Evolutionary conservation across 2,113 vertebrate species (phyloP), one percentile per base, ranked within the genome.

Genomic region (Otocyon megalotis): DNA sequence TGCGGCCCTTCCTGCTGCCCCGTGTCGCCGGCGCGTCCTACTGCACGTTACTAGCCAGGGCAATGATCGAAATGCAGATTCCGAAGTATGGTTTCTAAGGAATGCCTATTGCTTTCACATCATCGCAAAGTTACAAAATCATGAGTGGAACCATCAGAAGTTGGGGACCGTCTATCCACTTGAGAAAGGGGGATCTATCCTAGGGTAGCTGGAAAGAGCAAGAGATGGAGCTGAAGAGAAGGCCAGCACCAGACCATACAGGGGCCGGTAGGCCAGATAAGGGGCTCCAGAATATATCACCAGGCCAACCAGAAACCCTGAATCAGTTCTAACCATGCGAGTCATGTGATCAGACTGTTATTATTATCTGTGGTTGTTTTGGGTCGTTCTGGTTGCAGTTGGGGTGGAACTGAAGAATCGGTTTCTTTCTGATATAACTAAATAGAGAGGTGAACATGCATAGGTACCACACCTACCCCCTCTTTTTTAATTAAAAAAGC

Each of bases 21-120:
- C 9, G 17, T 0, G 8, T 17, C 16, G 4, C 67, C 17, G 1
- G 16, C 19, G 32, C 17, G 17, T 19, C 32, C 4, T 17, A 20
- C 32, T 19, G 17, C 67, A 35, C 19, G 1, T 19, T 10, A 20
- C 32, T 4, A 69, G 8, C 67, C 32, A 69, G 32, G 67, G 65
- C 19, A 16, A 35, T 17, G 12, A 20, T 10, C 17, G 20, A 67
- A 35, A 69, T 35, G 67, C 32, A 35, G 20, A 19, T 35, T 35
- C 14, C 3, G 0, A 35, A 19, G 67, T 69, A 19, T 4, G n/a
- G 17, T 35, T 69, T 69, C 67, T 69, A 35, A 8, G 17, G 67
- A 19, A 69, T 19, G 67, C 67, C 19, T 69, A 19, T 10, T 69
- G 32, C 9, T 69, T 69, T 17, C 67, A 69, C 17, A 69, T 69